Evolutionary conservation across 2,888 invertebrate genomes (phyloP), one percentile per base, ranked within the genome.

Genomic region (Artemia sp.): DNA sequence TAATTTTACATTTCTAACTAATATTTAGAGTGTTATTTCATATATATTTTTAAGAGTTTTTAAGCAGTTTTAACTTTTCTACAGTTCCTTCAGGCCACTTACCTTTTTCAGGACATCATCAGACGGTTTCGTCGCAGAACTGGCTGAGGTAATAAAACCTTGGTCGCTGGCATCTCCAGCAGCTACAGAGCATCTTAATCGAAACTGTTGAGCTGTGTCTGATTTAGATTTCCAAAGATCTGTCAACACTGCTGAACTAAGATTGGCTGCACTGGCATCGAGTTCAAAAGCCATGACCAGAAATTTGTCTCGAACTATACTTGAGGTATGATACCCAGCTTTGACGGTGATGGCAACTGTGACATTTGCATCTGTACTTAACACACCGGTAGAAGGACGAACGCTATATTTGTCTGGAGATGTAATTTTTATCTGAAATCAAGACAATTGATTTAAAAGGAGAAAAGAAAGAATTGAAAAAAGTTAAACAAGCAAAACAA

Each of bases 351-450:
- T 88, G 58, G 83, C 82, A 0, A 94, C 85, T 0, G 82, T 81
- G 58, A 85, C 83, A 0, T 82, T 81, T 5, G 83, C 83, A 10
- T 86, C 85, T 0, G 86, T 84, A 2, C 81, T 79, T 69, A 95
- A 77, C 8, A 85, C 80, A 0, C 94, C 94, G 8, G 87, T 85
- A 75, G 90, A 92, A 0, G 94, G 95, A 69, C 91, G 84, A 1
- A 97, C 96, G 51, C 92, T 82, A 80, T 92, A 96, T 78, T 93
- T 94, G 75, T 94, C 92, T 0, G 95, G 96, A 0, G 93, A 89
- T 6, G 95, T 96, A 67, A 51, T 69, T 53, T 71, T 51, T 67
- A 67, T 53, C 68, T 72, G n/a, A n/a, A 53, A 24, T 50, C 9
- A 14, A 52, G 68, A 9, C 38, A 38, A 38, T 38, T 38, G 38